Evolutionary conservation across 2,888 invertebrate genomes (phyloP).

Genomic region (Drosophila buzzatii): DNA sequence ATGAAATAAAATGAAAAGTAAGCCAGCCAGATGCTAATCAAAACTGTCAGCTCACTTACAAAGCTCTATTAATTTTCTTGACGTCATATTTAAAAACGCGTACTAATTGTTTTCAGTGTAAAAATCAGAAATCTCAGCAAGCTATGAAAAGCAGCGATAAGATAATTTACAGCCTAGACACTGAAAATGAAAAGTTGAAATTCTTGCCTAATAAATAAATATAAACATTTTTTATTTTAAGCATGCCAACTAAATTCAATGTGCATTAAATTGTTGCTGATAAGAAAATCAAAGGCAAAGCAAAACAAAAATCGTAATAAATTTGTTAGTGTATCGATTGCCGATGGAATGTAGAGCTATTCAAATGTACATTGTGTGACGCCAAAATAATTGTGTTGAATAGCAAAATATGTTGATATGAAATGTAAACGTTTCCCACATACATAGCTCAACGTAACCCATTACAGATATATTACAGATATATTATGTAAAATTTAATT

Average conservation of each 20-base stretch:
- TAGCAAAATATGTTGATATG: not conserved
- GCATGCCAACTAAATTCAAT: conserved; percentile 55
- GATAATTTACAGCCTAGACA: conserved; percentile 29
- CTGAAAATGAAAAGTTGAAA: conserved; percentile 20
- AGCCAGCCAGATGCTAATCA: conserved; percentile 19
- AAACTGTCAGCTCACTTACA: conserved; percentile 17
- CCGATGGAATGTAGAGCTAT: not conserved
- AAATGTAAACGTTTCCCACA: too few relatives aligned
- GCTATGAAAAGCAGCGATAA: conserved; percentile 36
- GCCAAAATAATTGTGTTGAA: not conserved
- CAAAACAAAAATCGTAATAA: conserved; percentile 25
- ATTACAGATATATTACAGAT: too few relatives aligned
- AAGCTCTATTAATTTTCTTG: conserved; percentile 31
- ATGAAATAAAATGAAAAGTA: conserved; percentile 9
- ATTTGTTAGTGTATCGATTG: not conserved
- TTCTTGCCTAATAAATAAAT: conserved; percentile 29
- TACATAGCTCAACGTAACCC: too few relatives aligned
- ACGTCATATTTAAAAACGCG: conserved; percentile 42
- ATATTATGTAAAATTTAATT: too few relatives aligned
- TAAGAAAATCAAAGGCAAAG: conserved; percentile 26
- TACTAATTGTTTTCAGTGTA: conserved; percentile 9
- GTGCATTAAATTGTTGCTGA: conserved; percentile 53
- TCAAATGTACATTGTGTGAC: too few relatives aligned
- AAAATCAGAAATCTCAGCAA: conserved; percentile 19
- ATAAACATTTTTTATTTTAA: conserved; percentile 8